These are phyloP conservation scores for Entomobrya multifasciata DNA, from an alignment of 2,888 invertebrate genomes.

Conservation along the genomic window DNA sequence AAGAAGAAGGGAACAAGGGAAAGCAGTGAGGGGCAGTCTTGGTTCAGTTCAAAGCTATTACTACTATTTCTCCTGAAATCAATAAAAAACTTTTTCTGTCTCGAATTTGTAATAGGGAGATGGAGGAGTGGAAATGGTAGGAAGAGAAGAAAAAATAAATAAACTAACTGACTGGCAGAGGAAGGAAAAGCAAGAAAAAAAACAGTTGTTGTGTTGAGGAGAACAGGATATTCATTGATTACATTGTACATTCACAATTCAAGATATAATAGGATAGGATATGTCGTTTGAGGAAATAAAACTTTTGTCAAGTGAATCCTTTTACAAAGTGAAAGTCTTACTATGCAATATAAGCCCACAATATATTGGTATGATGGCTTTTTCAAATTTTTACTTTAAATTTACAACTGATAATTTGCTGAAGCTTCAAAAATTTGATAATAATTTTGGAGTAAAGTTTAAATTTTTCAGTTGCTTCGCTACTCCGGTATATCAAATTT, in stretches of 20 bases:
- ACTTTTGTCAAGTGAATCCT: conserved; percentile 26
- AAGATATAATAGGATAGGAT: conserved; percentile 62
- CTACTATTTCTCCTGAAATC: conserved; percentile 40
- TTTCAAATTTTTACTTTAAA: too few species aligned
- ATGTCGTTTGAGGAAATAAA: conserved; percentile 63
- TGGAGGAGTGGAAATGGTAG: background rate
- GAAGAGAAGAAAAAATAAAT: background rate
- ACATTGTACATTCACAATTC: conserved; percentile 51
- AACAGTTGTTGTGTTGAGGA: too few species aligned
- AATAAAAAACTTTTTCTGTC: conserved; percentile 46
- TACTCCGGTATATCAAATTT: too few species aligned
- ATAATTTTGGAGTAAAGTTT: too few species aligned
- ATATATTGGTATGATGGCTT: too few species aligned
- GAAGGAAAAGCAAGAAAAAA: background rate
- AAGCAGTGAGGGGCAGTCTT: conserved; percentile 35
- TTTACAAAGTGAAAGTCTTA: too few species aligned
- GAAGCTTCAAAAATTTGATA: too few species aligned
- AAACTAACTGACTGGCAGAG: background rate
- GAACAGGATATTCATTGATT: conserved; percentile 65
- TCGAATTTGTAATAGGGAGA: conserved; percentile 6
- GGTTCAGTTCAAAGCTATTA: background rate
- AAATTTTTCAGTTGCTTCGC: too few species aligned
- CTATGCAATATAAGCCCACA: too few species aligned
- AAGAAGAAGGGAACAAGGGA: conserved; percentile 25
- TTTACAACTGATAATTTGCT: too few species aligned